phyloP scores from a whole-genome alignment of 2,797 vertebrate species.

The Ctenopoma multispine region DNA sequence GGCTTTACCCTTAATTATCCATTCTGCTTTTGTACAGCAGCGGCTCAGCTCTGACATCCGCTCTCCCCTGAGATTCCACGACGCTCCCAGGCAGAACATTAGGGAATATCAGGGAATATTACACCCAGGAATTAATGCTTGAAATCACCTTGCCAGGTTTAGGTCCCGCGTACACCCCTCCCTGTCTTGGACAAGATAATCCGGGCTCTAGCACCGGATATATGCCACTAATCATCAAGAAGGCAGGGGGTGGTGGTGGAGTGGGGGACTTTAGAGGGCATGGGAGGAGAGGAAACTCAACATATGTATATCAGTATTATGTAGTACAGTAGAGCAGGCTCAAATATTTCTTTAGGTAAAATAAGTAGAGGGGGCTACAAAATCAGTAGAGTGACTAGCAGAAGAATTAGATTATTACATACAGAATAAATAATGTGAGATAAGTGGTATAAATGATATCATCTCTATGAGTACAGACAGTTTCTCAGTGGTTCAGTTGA shows the following conservation, averaged over 20 bases:
- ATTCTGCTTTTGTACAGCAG: constrained; percentile 81
- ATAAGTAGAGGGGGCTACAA: constrained; percentile 5
- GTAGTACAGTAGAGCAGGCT: constrained; percentile 25
- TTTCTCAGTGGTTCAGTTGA: constrained; percentile 7
- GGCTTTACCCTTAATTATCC: constrained; percentile 83
- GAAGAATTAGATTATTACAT: constrained; percentile 26
- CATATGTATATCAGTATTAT: constrained; percentile 32
- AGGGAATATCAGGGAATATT: constrained; percentile 87
- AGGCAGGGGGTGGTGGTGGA: constrained; percentile 38
- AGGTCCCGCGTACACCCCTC: constrained; percentile 72
- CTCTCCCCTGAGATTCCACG: constrained; percentile 74
- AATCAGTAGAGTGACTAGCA: constrained; percentile 22
- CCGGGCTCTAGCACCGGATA: constrained; percentile 79
- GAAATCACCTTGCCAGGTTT: constrained; percentile 85
- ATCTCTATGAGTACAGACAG: constrained; percentile 17
- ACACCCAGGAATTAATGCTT: constrained; percentile 85
- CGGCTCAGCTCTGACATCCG: constrained; percentile 82
- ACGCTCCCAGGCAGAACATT: constrained; percentile 72
- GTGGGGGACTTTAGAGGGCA: constrained; percentile 45
- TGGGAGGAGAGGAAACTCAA: constrained; percentile 26
- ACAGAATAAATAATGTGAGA: constrained; percentile 33
- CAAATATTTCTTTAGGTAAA: constrained; percentile 27
- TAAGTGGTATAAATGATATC: constrained; percentile 2
- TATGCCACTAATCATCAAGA: constrained; percentile 84
- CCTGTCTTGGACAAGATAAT: constrained; percentile 85